Conservation (phyloP, 1,140 invertebrate genomes). For the Conopomorpha cramerella region DNA sequence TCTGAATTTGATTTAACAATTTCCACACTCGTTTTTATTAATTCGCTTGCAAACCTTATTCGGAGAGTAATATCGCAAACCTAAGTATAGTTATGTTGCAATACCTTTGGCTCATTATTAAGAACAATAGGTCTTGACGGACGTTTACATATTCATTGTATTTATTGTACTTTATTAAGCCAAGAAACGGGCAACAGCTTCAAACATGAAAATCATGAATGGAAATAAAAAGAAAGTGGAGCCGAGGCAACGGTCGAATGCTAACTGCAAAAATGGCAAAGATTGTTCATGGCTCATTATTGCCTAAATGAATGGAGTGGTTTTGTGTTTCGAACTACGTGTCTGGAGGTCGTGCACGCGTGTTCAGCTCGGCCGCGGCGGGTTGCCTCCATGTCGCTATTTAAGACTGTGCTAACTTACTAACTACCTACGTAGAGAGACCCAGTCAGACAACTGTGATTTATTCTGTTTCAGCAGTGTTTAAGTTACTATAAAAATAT, state of each 20-base stretch:
- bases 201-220: no score
- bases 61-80: conserved; percentile 7
- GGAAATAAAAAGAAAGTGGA: conserved; percentile 30
- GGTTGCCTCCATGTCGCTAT: no score
- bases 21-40: conserved; percentile 2
- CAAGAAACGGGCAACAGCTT: no score
- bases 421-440: no score
- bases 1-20: no score
- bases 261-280: conserved; percentile 29
- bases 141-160: conserved; percentile 42
- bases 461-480: no score
- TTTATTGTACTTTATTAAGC: conserved; percentile 37
- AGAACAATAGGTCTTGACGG: conserved; percentile 39
- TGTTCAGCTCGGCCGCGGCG: conserved; percentile 5
- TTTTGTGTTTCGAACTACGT: conserved; percentile 17
- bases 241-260: conserved; percentile 16
- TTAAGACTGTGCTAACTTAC: no score
- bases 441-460: no score
- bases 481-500: no score
- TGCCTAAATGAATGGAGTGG: conserved; percentile 29
- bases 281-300: conserved; percentile 47
- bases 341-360: conserved; percentile 13
- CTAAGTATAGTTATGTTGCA: conserved; percentile 11
- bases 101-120: conserved; percentile 21
- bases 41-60: background rate